Percentiles rank a stretch among this genome's conserved stretches.
Conservation (phyloP, 2,113 vertebrate genomes). For the Strigops habroptila region DNA sequence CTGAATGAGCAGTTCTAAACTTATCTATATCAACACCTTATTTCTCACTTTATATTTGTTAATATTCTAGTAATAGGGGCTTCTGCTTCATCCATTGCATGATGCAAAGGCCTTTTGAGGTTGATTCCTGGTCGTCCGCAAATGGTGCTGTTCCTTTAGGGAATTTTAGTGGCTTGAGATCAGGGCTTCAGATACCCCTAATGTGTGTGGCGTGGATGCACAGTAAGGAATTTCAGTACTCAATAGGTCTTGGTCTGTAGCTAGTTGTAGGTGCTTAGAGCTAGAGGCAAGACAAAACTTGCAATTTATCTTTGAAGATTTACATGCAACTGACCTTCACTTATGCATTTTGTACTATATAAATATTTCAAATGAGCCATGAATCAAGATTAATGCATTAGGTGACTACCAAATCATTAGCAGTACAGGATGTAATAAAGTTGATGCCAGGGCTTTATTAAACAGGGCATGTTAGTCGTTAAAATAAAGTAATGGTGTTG, state of each 20-base stretch:
- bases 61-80: background rate
- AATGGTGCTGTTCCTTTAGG: background rate
- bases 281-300: background rate
- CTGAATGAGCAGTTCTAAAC: background rate
- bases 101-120: background rate
- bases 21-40: background rate
- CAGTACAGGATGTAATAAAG: constrained; percentile 39
- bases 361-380: background rate
- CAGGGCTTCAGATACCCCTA: background rate
- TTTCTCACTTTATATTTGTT: background rate
- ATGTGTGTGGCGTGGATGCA: background rate
- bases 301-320: background rate
- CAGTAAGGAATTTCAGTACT: background rate
- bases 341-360: background rate
- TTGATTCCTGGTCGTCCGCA: background rate
- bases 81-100: background rate
- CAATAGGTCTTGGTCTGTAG: background rate
- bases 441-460: constrained; percentile 29
- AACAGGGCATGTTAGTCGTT: constrained; percentile 24
- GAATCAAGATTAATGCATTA: background rate
- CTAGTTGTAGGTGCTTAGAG: background rate
- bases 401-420: constrained; percentile 34
- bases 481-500: constrained; percentile 7
- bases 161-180: background rate
- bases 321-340: background rate